Conservation (phyloP, 2,888 invertebrate species). For the Ischnus inquisitorius region DNA sequence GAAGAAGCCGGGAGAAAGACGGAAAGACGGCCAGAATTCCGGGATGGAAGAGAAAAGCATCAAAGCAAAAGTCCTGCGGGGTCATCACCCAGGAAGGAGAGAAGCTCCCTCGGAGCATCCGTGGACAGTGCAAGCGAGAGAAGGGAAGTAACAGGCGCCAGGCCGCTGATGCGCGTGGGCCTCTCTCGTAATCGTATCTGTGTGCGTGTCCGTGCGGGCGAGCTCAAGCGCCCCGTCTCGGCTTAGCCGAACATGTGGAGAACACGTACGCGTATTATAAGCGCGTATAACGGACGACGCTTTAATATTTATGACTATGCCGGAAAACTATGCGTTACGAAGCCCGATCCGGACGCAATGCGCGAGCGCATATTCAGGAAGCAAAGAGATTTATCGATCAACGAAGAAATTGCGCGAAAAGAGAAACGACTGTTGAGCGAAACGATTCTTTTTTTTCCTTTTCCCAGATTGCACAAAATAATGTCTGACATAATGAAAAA, state of each 20-base stretch:
- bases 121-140: conserved; percentile 14
- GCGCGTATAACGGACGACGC: conserved; percentile 58
- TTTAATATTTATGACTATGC: conserved; percentile 64
- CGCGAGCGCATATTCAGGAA: conserved; percentile 54
- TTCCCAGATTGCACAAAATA: background rate
- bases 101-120: conserved; percentile 39
- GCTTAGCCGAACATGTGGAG: conserved; percentile 51
- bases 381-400: conserved; percentile 55
- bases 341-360: conserved; percentile 11
- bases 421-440: conserved; percentile 56
- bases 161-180: conserved; percentile 33
- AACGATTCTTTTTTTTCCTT: conserved; percentile 25
- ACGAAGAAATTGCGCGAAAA: conserved; percentile 51
- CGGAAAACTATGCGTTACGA: conserved; percentile 63
- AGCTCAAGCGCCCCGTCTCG: conserved; percentile 10
- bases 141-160: conserved; percentile 50
- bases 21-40: conserved; percentile 12
- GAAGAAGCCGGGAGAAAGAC: conserved; percentile 7
- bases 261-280: conserved; percentile 59
- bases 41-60: conserved; percentile 47
- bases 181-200: conserved; percentile 5
- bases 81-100: conserved; percentile 70
- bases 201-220: background rate
- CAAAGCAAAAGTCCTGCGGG: conserved; percentile 55
- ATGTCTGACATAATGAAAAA: background rate